Evolutionary conservation across 2,888 invertebrate genomes (phyloP).

Genomic region (Synergus gifuensis): DNA sequence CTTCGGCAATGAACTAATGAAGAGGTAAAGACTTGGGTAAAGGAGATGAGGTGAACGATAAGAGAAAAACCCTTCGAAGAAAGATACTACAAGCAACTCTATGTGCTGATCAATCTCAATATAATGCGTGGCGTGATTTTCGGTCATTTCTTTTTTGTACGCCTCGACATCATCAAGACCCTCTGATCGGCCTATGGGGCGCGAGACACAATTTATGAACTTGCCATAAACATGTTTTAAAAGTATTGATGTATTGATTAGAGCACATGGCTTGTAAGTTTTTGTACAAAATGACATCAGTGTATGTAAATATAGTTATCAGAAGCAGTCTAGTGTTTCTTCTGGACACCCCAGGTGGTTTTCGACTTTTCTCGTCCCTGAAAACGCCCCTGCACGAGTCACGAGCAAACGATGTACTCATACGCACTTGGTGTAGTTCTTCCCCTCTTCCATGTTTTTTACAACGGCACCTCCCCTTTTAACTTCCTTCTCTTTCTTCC

Average conservation of each 20-base stretch:
- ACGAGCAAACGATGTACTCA: slow-evolving; percentile 56
- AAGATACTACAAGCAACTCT: not conserved
- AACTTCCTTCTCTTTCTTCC: slow-evolving; percentile 38
- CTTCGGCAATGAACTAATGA: not conserved
- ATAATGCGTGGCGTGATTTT: not conserved
- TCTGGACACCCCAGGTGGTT: not conserved
- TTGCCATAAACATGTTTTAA: slow-evolving; percentile 13
- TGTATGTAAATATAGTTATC: slow-evolving; percentile 1
- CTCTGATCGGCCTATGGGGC: not conserved
- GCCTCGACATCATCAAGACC: not conserved
- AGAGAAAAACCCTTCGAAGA: not conserved
- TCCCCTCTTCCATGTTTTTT: slow-evolving; percentile 35
- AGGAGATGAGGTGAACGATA: not conserved
- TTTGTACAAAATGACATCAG: not conserved
- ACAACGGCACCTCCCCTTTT: slow-evolving; percentile 39
- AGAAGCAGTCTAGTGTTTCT: not conserved
- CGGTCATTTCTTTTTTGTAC: not conserved
- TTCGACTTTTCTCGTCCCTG: not conserved
- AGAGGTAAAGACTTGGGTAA: not conserved
- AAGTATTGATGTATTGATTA: slow-evolving; percentile 25
- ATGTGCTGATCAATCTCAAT: not conserved
- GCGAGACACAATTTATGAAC: slow-evolving; percentile 11
- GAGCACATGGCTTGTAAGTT: slow-evolving; percentile 35
- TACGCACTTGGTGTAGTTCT: slow-evolving; percentile 61
- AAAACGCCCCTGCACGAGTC: slow-evolving; percentile 45